phyloP scores from a whole-genome alignment of 30 jellyfish, hydroid and myxozoan genomes.

The Aurelia coerulea region DNA sequence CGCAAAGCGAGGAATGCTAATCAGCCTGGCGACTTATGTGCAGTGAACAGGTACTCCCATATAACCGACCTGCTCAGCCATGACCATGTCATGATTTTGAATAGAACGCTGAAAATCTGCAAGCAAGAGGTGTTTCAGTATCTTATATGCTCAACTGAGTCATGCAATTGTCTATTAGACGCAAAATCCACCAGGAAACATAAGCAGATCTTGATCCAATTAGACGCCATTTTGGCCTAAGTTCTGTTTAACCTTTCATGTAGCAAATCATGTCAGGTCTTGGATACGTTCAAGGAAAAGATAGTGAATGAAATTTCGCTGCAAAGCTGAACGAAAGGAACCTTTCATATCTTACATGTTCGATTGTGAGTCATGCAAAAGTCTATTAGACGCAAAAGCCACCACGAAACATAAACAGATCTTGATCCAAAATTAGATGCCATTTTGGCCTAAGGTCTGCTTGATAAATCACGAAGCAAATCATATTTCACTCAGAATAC shows the following conservation, averaged over 20 bases:
- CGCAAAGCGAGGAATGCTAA: constrained; percentile 52
- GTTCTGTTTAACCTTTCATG: background rate
- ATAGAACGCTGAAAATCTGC: constrained; percentile 26
- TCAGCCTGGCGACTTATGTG: constrained; percentile 41
- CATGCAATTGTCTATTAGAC: constrained; percentile 1
- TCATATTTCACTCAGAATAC: too few relatives aligned
- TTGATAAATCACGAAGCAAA: too few relatives aligned
- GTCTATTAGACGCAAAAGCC: background rate
- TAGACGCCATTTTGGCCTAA: constrained; percentile 6
- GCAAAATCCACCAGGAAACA: constrained; percentile 6
- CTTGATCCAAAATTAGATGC: background rate
- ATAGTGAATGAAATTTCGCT: background rate
- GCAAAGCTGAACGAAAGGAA: background rate
- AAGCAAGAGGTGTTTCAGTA: background rate
- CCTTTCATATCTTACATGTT: background rate
- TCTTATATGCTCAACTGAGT: constrained; percentile 6
- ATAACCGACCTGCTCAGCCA: constrained; percentile 22
- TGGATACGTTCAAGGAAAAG: too few relatives aligned
- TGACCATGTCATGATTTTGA: constrained; percentile 53
- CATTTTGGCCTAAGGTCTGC: background rate
- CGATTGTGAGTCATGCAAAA: background rate
- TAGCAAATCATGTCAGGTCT: too few relatives aligned
- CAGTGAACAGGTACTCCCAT: constrained; percentile 59
- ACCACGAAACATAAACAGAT: background rate
- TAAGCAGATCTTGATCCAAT: too few relatives aligned